Base-by-base conservation (phyloP, 2,113 vertebrate species). In the Nestor notabilis region DNA sequence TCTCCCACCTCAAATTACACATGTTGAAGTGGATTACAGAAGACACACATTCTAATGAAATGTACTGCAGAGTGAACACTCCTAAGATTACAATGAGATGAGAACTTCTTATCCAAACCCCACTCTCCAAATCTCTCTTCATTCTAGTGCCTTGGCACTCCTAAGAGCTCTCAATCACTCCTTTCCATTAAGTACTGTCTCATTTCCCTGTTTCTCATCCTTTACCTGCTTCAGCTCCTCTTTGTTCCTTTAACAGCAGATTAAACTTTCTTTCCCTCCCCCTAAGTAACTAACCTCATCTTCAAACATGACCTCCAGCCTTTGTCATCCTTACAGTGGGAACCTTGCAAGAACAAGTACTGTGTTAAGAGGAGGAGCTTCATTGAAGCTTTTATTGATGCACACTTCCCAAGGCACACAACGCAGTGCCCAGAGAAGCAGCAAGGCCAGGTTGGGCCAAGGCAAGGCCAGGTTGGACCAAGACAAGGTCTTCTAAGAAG, bases 151-250 rank as follows among this genome's bases (percentile, higher is more conserved):
- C 83, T 66, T 78, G 65, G 74, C 72, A 52, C 64, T 95, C 52
- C 49, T 49, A 41, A 95, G 80, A 87, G 91, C 69, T 93, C 86
- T 96, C 92, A 49, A 13, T 52, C 72, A 16, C 69, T 93, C 76
- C 41, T 87, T 47, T 60, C 68, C 65, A 50, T 46, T 35, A 83
- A 93, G 95, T 44, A n/a, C 41, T 81, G 83, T 47, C 80, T 95
- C 65, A 46, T 87, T 92, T 76, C 69, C 77, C 64, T 95, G 50
- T 17, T 49, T 52, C 79, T 96, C 80, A 43, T 60, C 55, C 21
- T 64, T 75, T 49, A 72, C 52, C 55, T 89, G 71, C 44, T 82
- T 79, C 83, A 89, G 69, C 47, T 81, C 24, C 65, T 68, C 68
- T 76, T 69, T 69, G 44, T 75, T 84, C 55, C 69, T 23, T 68